phyloP scores from a whole-genome alignment of 92 coral and sea anemone genomes.

The Porites evermanni region DNA sequence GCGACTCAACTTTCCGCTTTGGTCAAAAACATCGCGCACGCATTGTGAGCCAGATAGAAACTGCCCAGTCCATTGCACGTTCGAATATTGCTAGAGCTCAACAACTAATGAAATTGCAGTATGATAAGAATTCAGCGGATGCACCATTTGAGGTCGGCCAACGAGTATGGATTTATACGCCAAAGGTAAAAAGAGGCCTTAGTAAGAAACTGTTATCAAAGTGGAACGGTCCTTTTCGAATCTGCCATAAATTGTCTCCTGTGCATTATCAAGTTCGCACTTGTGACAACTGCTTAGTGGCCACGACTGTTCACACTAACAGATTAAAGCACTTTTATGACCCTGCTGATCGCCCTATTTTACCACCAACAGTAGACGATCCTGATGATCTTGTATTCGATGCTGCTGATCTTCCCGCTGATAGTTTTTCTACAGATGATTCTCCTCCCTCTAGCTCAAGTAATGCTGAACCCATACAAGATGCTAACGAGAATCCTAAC shows the following conservation, averaged over 20 bases:
- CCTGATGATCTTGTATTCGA: not conserved
- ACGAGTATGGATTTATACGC: slow-evolving; percentile 67
- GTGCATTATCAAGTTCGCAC: not conserved
- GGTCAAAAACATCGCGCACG: slow-evolving; percentile 39
- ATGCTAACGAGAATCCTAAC: not conserved
- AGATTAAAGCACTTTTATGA: not conserved
- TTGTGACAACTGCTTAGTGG: not conserved
- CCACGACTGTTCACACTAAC: not conserved
- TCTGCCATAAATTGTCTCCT: not conserved
- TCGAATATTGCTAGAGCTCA: slow-evolving; percentile 43
- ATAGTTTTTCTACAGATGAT: slow-evolving; percentile 14
- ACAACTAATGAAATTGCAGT: slow-evolving; percentile 59
- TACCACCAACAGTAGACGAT: not conserved
- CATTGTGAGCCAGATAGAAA: slow-evolving; percentile 38
- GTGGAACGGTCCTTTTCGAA: not conserved
- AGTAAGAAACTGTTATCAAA: not conserved
- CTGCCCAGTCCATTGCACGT: slow-evolving; percentile 38
- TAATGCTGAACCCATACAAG: not conserved
- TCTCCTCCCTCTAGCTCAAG: not conserved
- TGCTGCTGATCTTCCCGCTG: slow-evolving; percentile 3
- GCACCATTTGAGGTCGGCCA: slow-evolving; percentile 47
- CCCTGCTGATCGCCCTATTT: slow-evolving; percentile 1
- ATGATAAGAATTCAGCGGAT: slow-evolving; percentile 47
- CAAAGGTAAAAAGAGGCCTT: not conserved
- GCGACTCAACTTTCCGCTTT: slow-evolving; percentile 18